Conservation (phyloP, 2,888 invertebrate species). For the Ethmia dodecea region DNA sequence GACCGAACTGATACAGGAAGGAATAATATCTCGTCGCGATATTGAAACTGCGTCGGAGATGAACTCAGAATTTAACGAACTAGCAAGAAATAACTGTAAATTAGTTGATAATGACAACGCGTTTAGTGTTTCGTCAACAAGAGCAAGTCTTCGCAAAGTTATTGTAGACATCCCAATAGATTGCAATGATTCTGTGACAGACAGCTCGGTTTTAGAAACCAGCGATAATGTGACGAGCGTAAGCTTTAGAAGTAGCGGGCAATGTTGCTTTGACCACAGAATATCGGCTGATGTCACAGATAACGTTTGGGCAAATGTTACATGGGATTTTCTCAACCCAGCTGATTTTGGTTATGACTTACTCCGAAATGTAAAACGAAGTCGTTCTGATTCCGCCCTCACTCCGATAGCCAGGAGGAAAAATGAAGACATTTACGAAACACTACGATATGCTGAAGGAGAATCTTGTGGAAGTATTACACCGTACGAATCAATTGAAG, state of each 20-base stretch:
- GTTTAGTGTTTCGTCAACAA: slow-evolving; percentile 50
- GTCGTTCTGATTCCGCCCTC: slow-evolving; percentile 66
- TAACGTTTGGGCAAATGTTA: slow-evolving; percentile 69
- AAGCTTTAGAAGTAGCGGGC: slow-evolving; percentile 53
- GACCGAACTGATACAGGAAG: slow-evolving; percentile 65
- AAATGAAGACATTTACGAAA: slow-evolving; percentile 67
- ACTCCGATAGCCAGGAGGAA: slow-evolving; percentile 53
- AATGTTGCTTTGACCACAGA: slow-evolving; percentile 67
- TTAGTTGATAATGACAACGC: slow-evolving; percentile 46
- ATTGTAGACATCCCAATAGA: slow-evolving; percentile 63
- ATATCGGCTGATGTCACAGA: slow-evolving; percentile 66
- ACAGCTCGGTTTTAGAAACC: slow-evolving; percentile 51
- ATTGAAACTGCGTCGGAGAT: slow-evolving; percentile 60
- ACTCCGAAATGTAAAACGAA: slow-evolving; percentile 60
- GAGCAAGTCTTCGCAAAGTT: slow-evolving; percentile 51
- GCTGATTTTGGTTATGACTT: slow-evolving; percentile 68
- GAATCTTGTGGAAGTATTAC: slow-evolving; percentile 69
- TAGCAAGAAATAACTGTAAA: slow-evolving; percentile 40
- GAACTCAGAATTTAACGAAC: slow-evolving; percentile 49
- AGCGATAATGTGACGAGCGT: slow-evolving; percentile 61
- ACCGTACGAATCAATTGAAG: slow-evolving; percentile 72
- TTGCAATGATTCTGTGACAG: slow-evolving; percentile 50
- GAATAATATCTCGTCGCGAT: slow-evolving; percentile 61
- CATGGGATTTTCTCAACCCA: slow-evolving; percentile 68
- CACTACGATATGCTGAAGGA: slow-evolving; percentile 48